Evolutionary conservation across 1,140 invertebrate genomes (phyloP).

Genomic region (Drosophila sp.): DNA sequence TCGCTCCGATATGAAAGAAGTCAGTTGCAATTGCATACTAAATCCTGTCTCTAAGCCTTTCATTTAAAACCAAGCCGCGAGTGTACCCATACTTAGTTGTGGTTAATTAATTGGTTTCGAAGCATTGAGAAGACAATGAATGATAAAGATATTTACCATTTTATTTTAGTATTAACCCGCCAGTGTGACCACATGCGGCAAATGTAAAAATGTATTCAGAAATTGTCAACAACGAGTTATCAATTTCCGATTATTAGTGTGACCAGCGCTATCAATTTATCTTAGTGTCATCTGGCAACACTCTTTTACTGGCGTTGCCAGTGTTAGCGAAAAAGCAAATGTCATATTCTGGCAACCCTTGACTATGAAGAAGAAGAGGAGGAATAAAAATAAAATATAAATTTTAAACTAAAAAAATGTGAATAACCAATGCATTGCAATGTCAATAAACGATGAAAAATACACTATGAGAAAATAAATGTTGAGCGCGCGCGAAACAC

Average conservation of each 20-base stretch:
- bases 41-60: not conserved
- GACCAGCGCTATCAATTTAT: not conserved
- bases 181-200: not conserved
- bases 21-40: not conserved
- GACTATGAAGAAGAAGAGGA: conserved; percentile 10
- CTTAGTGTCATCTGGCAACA: not conserved
- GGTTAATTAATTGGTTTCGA: not conserved
- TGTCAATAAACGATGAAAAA: conserved; percentile 24
- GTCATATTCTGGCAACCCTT: conserved; percentile 4
- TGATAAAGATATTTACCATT: conserved; percentile 4
- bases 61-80: not conserved
- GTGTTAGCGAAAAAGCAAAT: not conserved
- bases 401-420: conserved; percentile 14
- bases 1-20: too few species aligned
- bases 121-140: not conserved
- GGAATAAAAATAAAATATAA: conserved; percentile 14
- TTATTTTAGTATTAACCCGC: not conserved
- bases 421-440: conserved; percentile 42
- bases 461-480: conserved; percentile 43
- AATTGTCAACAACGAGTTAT: not conserved
- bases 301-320: not conserved
- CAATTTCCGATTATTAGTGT: not conserved
- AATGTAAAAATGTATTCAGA: not conserved
- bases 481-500: conserved; percentile 55
- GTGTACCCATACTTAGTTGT: not conserved